phyloP scores from a whole-genome alignment of 2,888 invertebrate species.

The Sisyra nigra region DNA sequence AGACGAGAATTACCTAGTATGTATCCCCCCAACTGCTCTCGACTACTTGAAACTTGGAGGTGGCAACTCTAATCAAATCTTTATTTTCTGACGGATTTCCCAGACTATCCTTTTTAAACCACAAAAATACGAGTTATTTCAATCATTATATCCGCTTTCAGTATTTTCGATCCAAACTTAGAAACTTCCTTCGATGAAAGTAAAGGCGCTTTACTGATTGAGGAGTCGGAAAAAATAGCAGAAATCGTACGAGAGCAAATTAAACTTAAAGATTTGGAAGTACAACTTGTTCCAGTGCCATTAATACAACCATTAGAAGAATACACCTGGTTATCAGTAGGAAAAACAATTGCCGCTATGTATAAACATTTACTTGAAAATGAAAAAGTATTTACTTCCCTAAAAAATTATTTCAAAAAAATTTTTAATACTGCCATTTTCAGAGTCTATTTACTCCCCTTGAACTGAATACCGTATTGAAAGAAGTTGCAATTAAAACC shows the following conservation, averaged over 20 bases:
- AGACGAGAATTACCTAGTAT: too few relatives aligned
- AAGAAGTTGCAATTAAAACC: constrained; percentile 13
- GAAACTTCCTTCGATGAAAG: constrained; percentile 32
- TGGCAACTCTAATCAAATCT: too few relatives aligned
- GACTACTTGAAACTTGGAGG: too few relatives aligned
- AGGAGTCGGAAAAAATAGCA: constrained; percentile 39
- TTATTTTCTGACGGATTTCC: not conserved
- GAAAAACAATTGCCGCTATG: constrained; percentile 44
- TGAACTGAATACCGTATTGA: constrained; percentile 25
- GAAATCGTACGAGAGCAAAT: constrained; percentile 34
- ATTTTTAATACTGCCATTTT: constrained; percentile 10
- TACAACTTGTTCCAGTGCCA: constrained; percentile 28
- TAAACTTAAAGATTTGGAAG: constrained; percentile 33
- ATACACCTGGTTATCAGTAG: constrained; percentile 48
- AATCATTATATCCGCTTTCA: constrained; percentile 12
- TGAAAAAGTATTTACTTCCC: constrained; percentile 24
- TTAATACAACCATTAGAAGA: constrained; percentile 39
- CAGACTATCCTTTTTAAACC: not conserved
- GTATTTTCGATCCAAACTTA: constrained; percentile 28
- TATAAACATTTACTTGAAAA: constrained; percentile 46
- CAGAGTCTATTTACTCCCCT: constrained; percentile 26
- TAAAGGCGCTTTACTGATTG: constrained; percentile 34
- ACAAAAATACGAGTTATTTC: not conserved
- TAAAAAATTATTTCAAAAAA: not conserved
- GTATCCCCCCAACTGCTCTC: too few relatives aligned